Conservation (phyloP, 2,888 invertebrate genomes). For the Macaria notata region DNA sequence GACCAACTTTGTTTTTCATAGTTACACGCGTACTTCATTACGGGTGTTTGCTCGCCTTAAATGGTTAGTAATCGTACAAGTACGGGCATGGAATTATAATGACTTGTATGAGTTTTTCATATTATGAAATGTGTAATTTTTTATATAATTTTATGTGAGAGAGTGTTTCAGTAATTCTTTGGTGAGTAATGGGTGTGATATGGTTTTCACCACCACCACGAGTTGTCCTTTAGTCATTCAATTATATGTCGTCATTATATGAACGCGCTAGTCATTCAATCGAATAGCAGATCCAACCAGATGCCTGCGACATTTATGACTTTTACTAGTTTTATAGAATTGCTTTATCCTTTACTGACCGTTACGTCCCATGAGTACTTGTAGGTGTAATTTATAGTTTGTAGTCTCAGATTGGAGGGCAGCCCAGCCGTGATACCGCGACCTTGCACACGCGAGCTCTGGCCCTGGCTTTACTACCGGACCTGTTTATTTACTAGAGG, state of each 20-base stretch:
- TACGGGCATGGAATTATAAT: not conserved
- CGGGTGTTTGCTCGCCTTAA: conserved; percentile 1
- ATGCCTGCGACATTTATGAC: too few relatives aligned
- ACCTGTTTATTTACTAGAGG: not conserved
- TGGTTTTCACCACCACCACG: too few relatives aligned
- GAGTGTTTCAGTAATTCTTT: too few relatives aligned
- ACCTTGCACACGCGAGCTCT: conserved; percentile 19
- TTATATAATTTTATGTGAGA: too few relatives aligned
- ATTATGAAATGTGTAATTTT: too few relatives aligned
- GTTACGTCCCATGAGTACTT: conserved; percentile 13
- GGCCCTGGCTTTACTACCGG: conserved; percentile 17
- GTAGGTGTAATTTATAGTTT: conserved; percentile 4
- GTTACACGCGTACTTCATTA: conserved; percentile 4
- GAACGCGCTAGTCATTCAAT: too few relatives aligned
- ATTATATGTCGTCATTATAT: too few relatives aligned
- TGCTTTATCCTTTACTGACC: not conserved
- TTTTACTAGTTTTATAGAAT: too few relatives aligned
- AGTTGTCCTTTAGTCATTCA: too few relatives aligned
- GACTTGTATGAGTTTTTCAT: too few relatives aligned
- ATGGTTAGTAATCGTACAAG: not conserved
- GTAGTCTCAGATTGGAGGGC: conserved; percentile 24
- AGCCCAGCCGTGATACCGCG: conserved; percentile 14
- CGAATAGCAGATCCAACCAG: too few relatives aligned
- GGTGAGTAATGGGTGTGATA: too few relatives aligned
- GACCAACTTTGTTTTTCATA: conserved; percentile 12